Evolutionary conservation across 1,140 invertebrate species (phyloP), one percentile per base, ranked within the genome.

Genomic region (Temnothorax nylanderi): DNA sequence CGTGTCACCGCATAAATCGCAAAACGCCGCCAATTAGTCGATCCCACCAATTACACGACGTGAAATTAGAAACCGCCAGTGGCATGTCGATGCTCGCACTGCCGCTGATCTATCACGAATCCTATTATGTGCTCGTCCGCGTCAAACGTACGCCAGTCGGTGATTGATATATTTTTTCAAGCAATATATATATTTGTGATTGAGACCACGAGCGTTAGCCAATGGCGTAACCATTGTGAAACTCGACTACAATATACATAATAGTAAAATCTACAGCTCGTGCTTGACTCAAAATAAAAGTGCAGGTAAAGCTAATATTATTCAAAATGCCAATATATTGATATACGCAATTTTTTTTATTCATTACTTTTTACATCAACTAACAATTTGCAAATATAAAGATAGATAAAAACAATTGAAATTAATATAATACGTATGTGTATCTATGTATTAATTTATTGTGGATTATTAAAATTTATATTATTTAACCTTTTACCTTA

Each of bases 1-100:
- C 75, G 89, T 91, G 91, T 93, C 92, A 87, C 89, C 74, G 86
- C 89, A 93, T 93, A 93, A 93, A 93, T 93, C 88, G 89, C 87
- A 74, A 67, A 88, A 76, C 89, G 67, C 89, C 84, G 86, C 92
- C 92, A 93, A 93, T 93, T 93, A 93, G 91, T 90, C 88, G 89
- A 76, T 75, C 89, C 87, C 67, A 87, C 90, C 91, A 92, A 93
- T 93, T 93, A 90, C 76, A 85, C 58, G 64, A 80, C 87, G 58
- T 56, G 81, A 85, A 88, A 91, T 92, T 91, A 91, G 89, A 91
- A 91, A 86, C 64, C 82, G 21, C 62, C 71, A 60, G 44, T 76
- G 56, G 72, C 60, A 76, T 64, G 16, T 78, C 74, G 58, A 47
- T 54, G 56, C 72, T 62, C 34, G 71, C 11, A 41, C 74, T 47